Evolutionary conservation across 1,140 invertebrate genomes (phyloP), one percentile per base, ranked within the genome.

Genomic region (Atta colombica): DNA sequence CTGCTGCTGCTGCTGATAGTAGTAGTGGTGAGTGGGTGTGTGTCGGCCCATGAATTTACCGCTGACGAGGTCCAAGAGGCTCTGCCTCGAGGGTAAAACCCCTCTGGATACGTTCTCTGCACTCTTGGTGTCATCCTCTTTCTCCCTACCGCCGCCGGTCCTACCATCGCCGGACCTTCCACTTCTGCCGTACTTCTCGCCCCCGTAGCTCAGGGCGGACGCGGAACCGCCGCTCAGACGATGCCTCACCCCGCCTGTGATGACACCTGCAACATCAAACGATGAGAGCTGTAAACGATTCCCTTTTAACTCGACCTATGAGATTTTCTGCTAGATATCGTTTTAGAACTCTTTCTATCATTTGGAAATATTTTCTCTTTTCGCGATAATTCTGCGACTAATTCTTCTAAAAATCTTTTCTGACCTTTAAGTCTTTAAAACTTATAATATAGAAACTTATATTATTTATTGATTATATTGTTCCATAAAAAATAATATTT

Each of bases 241-340:
- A 80, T 96, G 96, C 61, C 95, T 93, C 93, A 96, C 93, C 86
- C 95, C 93, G 68, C 95, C 94, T 85, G 96, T 96, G 93, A 97
- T 96, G 92, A 96, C 96, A 45, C 96, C 96, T 96, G 94, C 0
- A 94, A 94, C 35, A 45, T 87, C 14, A 69, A 87, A 86, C 14
- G n/a, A 1, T 2, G 10, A 10, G 14, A 18, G 3, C 0, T 25
- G 60, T 60, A 71, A 74, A 39, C 45, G 12, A 87, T 69, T 28
- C 18, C 8, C 12, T 18, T 39, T 21, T 16, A 75, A 55, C 3
- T 16, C 21, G 8, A 63, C 0, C 8, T 60, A 35, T 1, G 14
- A 53, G 18, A 14, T 14, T 66, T 53, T 21, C 8, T 49, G 16
- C n/a, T 35, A 25, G 6, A 39, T 8, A 45, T 45, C 8, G 2